These are phyloP conservation scores for Chaenodraco wilsoni DNA, from an alignment of 2,797 vertebrate genomes.

Conservation along the genomic window DNA sequence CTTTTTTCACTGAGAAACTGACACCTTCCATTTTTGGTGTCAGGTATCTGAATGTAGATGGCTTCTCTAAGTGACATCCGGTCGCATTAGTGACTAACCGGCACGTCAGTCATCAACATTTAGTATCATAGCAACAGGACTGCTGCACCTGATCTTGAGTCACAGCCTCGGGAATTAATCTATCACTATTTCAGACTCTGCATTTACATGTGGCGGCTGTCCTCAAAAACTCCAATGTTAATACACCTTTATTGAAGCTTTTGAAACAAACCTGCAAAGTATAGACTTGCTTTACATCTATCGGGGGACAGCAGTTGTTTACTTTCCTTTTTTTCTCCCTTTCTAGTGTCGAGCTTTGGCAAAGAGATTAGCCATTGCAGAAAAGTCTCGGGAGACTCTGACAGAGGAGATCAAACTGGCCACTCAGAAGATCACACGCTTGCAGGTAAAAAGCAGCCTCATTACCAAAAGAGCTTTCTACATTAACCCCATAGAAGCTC, in stretches of 20 bases:
- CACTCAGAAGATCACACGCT: constrained; percentile 91
- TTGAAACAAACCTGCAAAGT: constrained; percentile 13
- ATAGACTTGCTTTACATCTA: background rate
- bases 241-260: constrained; percentile 16
- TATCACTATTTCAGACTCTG: constrained; percentile 31
- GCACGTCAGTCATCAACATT: constrained; percentile 28
- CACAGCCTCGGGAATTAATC: constrained; percentile 29
- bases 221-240: constrained; percentile 27
- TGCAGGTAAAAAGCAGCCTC: constrained; percentile 87
- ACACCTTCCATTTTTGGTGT: constrained; percentile 37
- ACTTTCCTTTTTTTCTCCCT: constrained; percentile 9
- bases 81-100: constrained; percentile 29
- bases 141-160: constrained; percentile 26
- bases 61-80: constrained; percentile 19
- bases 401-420: constrained; percentile 89
- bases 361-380: constrained; percentile 92
- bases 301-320: constrained; percentile 10
- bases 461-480: constrained; percentile 34
- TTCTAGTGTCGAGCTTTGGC: constrained; percentile 94
- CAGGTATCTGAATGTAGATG: constrained; percentile 34
- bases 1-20: constrained; percentile 20
- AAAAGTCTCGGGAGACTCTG: constrained; percentile 90
- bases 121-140: constrained; percentile 32
- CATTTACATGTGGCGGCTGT: constrained; percentile 17
- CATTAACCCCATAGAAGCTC: background rate